These are phyloP conservation scores for Cyanistes caeruleus DNA, from an alignment of 2,113 vertebrate species.

Conservation along the genomic window DNA sequence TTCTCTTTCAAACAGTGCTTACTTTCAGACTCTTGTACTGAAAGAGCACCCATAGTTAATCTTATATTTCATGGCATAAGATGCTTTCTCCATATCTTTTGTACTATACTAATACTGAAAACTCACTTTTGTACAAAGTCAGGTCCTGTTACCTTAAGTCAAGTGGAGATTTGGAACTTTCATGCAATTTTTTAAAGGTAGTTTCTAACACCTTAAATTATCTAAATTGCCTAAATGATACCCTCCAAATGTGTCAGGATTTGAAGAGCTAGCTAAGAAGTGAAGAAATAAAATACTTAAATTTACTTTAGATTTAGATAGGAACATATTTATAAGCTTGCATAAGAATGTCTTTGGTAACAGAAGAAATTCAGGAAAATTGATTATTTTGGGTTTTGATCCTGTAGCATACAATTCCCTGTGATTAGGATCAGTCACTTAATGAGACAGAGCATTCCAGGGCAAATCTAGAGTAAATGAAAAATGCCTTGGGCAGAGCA, in stretches of 20 bases:
- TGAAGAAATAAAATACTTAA: background rate
- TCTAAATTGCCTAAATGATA: background rate
- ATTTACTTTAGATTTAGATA: constrained; percentile 16
- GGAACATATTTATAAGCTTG: background rate
- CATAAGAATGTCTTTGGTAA: background rate
- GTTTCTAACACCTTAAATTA: background rate
- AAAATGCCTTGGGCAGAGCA: background rate
- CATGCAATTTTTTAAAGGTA: background rate
- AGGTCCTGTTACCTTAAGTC: background rate
- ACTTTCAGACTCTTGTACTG: background rate
- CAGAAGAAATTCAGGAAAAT: background rate
- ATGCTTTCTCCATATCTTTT: background rate
- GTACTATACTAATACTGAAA: background rate
- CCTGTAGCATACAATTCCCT: background rate
- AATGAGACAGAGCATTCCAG: background rate
- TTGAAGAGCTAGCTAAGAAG: background rate
- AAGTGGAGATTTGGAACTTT: background rate
- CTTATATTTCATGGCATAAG: background rate
- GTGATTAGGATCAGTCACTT: background rate
- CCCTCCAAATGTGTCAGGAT: background rate
- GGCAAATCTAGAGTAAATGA: background rate
- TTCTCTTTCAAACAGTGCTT: background rate
- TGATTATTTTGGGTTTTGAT: constrained; percentile 22
- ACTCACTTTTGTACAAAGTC: background rate
- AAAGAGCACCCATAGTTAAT: background rate